phyloP scores from a whole-genome alignment of 2,113 vertebrate species.

The Manacus vitellinus region DNA sequence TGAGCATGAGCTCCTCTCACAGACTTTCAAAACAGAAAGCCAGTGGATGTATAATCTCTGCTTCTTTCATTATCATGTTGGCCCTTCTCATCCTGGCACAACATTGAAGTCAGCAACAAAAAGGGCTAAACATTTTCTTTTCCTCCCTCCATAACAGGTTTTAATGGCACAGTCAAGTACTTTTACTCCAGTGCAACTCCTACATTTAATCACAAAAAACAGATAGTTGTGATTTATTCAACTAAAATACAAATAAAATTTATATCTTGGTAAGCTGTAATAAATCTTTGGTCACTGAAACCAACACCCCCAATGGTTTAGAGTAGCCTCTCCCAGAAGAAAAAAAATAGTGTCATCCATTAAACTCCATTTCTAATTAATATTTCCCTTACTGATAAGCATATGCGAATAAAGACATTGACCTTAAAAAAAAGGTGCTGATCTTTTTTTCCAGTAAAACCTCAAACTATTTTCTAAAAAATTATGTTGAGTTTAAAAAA shows the following conservation, averaged over 20 bases:
- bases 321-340: neutral
- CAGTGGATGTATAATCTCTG: neutral
- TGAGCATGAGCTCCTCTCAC: neutral
- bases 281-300: neutral
- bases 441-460: fast-evolving
- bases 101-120: neutral
- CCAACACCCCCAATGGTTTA: neutral
- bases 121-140: neutral
- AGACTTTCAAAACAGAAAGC: neutral
- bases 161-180: neutral
- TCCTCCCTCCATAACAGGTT: fast-evolving
- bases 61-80: neutral
- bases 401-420: neutral
- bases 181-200: neutral
- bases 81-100: neutral
- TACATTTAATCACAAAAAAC: neutral
- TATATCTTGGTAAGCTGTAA: neutral
- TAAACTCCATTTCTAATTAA: neutral
- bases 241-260: neutral
- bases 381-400: neutral
- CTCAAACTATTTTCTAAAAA: neutral
- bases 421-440: neutral
- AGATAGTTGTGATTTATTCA: neutral
- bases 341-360: neutral
- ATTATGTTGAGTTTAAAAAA: neutral